Conservation (phyloP, 1,140 invertebrate genomes). For the Leptopilina boulardi region DNA sequence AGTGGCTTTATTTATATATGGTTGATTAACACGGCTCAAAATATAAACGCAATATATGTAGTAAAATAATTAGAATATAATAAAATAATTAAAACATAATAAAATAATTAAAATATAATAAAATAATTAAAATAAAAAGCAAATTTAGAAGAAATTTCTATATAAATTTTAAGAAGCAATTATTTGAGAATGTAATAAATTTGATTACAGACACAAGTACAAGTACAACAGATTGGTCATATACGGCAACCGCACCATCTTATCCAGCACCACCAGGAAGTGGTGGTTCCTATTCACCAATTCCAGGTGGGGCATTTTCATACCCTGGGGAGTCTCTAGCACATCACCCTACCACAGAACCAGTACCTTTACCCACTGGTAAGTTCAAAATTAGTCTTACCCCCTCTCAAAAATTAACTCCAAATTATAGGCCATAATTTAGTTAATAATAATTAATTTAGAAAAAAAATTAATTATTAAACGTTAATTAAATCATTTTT, state of each 20-base stretch:
- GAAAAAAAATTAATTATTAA: too few relatives aligned
- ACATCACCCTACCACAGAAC: slow-evolving; percentile 73
- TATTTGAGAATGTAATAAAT: background rate
- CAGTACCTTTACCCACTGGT: slow-evolving; percentile 71
- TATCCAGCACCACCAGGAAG: slow-evolving; percentile 70
- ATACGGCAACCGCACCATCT: slow-evolving; percentile 68
- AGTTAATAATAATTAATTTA: too few relatives aligned
- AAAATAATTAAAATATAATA: too few relatives aligned
- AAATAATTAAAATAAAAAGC: too few relatives aligned
- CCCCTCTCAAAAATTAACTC: background rate
- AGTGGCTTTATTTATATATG: background rate
- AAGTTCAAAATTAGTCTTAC: slow-evolving; percentile 34
- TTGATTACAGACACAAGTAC: slow-evolving; percentile 69
- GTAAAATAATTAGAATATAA: too few relatives aligned
- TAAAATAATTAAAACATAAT: too few relatives aligned
- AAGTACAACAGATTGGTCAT: slow-evolving; percentile 70
- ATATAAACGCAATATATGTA: too few relatives aligned
- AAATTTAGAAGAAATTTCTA: too few relatives aligned
- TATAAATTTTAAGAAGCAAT: slow-evolving; percentile 30
- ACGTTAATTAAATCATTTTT: too few relatives aligned
- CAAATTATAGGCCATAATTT: background rate
- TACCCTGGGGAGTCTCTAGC: slow-evolving; percentile 72
- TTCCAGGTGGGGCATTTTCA: slow-evolving; percentile 72
- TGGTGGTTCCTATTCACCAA: slow-evolving; percentile 71
- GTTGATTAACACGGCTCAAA: too few relatives aligned